These are phyloP conservation scores for Aethes cnicana DNA, from an alignment of 2,888 invertebrate genomes.

Conservation along the genomic window DNA sequence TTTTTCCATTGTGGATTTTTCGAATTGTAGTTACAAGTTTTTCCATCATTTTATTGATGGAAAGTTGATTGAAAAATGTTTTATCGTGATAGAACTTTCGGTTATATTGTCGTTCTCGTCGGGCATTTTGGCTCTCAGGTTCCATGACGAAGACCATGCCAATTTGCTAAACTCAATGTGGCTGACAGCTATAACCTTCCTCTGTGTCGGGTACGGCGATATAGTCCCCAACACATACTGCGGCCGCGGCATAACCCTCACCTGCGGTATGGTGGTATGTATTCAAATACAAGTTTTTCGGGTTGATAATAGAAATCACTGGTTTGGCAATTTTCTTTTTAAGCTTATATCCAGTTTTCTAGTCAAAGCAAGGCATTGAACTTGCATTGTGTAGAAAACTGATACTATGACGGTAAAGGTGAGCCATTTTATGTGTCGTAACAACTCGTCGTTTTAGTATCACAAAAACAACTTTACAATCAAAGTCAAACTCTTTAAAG, in stretches of 20 bases:
- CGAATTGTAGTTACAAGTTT: conserved; percentile 30
- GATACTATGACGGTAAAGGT: conserved; percentile 73
- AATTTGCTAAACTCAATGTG: conserved; percentile 99
- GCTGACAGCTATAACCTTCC: conserved; percentile 99
- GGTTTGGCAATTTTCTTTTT: conserved; percentile 14
- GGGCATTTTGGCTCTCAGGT: conserved; percentile 87
- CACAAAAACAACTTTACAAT: conserved; percentile 56
- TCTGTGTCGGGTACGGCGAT: conserved; percentile 99
- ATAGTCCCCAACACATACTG: conserved; percentile 99
- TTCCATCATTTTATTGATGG: conserved; percentile 6
- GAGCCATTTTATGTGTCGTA: conserved; percentile 80
- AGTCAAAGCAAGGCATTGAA: conserved; percentile 58
- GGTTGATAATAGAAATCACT: conserved; percentile 43
- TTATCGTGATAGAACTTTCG: conserved; percentile 49
- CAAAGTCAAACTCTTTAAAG: conserved; percentile 81
- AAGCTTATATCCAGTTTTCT: conserved; percentile 39
- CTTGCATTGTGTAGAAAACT: conserved; percentile 63
- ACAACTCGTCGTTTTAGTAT: conserved; percentile 49
- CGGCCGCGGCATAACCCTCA: conserved; percentile 98
- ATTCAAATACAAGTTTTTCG: conserved; percentile 67
- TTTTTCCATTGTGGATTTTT: conserved; percentile 21
- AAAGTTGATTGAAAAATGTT: conserved; percentile 11
- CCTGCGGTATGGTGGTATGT: conserved; percentile 99
- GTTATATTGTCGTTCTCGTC: conserved; percentile 79
- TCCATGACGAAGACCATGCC: conserved; percentile 98